Evolutionary conservation across 2,113 vertebrate species (phyloP).

Genomic region (Saimiri boliviensis): DNA sequence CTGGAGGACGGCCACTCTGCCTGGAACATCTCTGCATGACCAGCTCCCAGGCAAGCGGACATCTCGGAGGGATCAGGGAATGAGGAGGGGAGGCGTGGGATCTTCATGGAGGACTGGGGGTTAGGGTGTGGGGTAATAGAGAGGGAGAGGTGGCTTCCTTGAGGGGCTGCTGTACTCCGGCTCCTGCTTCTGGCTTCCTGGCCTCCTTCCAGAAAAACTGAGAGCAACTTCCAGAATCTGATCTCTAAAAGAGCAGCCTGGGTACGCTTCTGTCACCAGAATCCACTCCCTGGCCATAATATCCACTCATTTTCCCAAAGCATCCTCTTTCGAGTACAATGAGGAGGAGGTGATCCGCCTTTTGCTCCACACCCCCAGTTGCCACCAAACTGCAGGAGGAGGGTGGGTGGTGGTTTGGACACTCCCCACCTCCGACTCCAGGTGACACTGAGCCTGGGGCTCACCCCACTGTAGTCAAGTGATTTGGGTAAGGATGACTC

Average conservation of each 20-base stretch:
- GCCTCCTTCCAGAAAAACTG: not conserved
- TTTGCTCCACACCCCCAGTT: not conserved
- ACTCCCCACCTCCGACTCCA: not conserved
- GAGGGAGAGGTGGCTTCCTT: not conserved
- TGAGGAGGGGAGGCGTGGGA: no score
- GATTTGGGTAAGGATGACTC: not conserved
- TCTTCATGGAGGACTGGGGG: no score
- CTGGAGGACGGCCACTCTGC: not conserved
- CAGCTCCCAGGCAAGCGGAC: not conserved
- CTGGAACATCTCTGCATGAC: not conserved
- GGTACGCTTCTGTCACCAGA: not conserved
- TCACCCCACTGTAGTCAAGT: fast-evolving
- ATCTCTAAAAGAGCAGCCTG: not conserved
- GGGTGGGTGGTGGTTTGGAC: not conserved
- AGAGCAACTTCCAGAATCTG: slow-evolving; percentile 4
- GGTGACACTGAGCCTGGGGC: not conserved
- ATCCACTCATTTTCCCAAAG: not conserved
- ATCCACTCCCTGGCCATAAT: not conserved
- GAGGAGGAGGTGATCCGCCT: not conserved
- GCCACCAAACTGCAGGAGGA: no score
- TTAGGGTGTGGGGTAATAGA: no score
- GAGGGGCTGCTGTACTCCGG: not conserved
- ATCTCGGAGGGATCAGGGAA: not conserved
- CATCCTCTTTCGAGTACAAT: not conserved
- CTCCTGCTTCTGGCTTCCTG: not conserved